These are phyloP conservation scores for Ptychoptera contaminata DNA, from an alignment of 2,888 invertebrate genomes.

Conservation along the genomic window DNA sequence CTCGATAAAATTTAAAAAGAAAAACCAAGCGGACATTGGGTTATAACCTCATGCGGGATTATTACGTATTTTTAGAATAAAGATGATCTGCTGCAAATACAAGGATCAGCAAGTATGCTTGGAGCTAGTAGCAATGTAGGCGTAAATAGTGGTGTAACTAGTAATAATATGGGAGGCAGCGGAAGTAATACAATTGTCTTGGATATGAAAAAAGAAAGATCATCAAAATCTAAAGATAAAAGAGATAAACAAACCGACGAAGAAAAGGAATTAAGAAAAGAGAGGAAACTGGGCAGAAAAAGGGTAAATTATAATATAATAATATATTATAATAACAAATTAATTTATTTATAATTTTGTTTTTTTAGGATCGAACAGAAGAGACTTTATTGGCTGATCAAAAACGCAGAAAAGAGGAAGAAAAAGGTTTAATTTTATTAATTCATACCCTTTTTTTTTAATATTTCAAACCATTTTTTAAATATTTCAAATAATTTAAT, in stretches of 20 bases:
- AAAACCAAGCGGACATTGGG: background rate
- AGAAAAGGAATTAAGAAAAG: constrained; percentile 64
- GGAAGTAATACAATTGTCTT: background rate
- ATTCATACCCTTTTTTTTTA: constrained; percentile 7
- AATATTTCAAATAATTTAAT: no score
- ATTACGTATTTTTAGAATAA: background rate
- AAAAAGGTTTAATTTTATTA: constrained; percentile 33
- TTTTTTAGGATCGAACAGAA: constrained; percentile 51
- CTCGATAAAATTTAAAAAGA: background rate
- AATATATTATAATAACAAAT: constrained; percentile 2
- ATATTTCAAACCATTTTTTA: constrained; percentile 8
- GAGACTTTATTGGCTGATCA: constrained; percentile 52
- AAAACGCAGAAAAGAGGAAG: constrained; percentile 63
- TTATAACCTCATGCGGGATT: constrained; percentile 2
- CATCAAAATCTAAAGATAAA: constrained; percentile 36
- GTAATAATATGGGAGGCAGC: background rate
- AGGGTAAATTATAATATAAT: constrained; percentile 37
- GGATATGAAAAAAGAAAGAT: constrained; percentile 33
- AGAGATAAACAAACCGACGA: constrained; percentile 56
- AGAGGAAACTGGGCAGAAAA: constrained; percentile 65
- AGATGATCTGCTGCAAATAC: no score
- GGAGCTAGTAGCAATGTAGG: no score
- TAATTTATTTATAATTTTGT: constrained; percentile 9
- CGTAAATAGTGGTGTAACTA: no score
- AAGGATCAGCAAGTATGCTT: no score